Evolutionary conservation across 2,113 vertebrate genomes (phyloP).

Genomic region (Heterotilapia buettikoferi): DNA sequence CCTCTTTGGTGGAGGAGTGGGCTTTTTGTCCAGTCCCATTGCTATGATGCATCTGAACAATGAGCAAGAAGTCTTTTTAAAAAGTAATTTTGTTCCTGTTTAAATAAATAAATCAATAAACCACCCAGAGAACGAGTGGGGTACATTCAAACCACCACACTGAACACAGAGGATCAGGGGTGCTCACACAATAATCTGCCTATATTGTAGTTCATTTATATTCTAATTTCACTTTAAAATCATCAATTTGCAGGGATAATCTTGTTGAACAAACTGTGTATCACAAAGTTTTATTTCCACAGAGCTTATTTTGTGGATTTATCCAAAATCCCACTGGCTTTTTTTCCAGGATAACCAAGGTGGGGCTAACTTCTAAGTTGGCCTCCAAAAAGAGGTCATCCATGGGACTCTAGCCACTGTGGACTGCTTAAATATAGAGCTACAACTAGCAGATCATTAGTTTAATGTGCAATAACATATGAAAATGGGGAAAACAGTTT

Average conservation of each 20-base stretch:
- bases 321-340: neutral
- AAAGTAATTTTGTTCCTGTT: neutral
- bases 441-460: neutral
- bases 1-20: conserved; percentile 70
- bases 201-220: neutral
- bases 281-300: neutral
- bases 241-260: neutral
- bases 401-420: neutral
- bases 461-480: neutral
- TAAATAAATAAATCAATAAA: rapidly evolving
- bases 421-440: neutral
- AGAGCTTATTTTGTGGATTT: neutral
- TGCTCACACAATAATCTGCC: neutral
- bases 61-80: neutral
- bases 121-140: neutral
- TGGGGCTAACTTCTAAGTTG: neutral
- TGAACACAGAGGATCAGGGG: neutral
- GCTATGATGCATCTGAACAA: conserved; percentile 83
- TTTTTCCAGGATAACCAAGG: neutral
- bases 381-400: neutral
- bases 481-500: neutral
- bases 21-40: conserved; percentile 84
- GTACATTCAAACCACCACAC: neutral
- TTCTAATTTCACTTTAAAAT: neutral
- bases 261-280: neutral